Percentiles rank a stretch among this genome's conserved stretches.
These are phyloP conservation scores for Stictocephala bisonia DNA, from an alignment of 2,888 invertebrate species.

Conservation along the genomic window DNA sequence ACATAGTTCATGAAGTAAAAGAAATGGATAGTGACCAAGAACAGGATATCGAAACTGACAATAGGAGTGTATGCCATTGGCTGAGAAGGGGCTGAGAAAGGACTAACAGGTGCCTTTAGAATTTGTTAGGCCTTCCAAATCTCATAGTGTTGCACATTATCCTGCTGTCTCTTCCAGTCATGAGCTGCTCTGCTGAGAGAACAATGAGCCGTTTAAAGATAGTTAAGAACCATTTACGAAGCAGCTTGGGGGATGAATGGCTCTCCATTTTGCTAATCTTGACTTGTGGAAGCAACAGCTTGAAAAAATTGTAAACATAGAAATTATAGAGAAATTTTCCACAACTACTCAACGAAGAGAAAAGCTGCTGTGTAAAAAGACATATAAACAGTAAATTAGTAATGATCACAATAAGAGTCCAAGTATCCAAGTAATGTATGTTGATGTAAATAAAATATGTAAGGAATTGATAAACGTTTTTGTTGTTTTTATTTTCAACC, in stretches of 20 bases:
- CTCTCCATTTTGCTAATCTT: slow-evolving; percentile 19
- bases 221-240: slow-evolving; percentile 35
- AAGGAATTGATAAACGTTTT: too few species aligned
- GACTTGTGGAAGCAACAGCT: slow-evolving; percentile 14
- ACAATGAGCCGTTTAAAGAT: slow-evolving; percentile 35
- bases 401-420: too few species aligned
- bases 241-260: slow-evolving; percentile 36
- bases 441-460: too few species aligned
- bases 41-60: too few species aligned
- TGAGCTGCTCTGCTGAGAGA: slow-evolving; percentile 38
- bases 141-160: neutral
- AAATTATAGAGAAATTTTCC: too few species aligned
- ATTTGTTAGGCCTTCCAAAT: slow-evolving; percentile 5
- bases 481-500: too few species aligned
- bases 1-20: neutral
- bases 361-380: too few species aligned
- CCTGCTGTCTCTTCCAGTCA: slow-evolving; percentile 15
- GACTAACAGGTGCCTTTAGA: neutral
- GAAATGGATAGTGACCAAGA: neutral
- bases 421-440: too few species aligned
- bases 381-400: too few species aligned
- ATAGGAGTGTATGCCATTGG: slow-evolving; percentile 4
- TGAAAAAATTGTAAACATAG: too few species aligned
- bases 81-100: slow-evolving; percentile 4
- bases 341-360: too few species aligned